Conservation (phyloP, 2,888 invertebrate species). For the Torymus auratus region DNA sequence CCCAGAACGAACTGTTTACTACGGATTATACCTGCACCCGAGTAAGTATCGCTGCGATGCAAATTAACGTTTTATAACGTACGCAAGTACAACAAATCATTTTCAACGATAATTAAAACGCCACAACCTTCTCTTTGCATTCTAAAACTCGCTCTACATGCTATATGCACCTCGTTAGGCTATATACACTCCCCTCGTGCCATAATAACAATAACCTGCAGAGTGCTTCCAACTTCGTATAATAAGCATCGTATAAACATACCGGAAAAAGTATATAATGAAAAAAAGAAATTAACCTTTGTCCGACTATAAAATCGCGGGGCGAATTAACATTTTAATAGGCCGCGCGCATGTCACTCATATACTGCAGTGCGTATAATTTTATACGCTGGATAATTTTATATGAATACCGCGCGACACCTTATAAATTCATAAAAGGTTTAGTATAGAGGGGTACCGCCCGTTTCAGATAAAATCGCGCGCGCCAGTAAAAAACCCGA, state of each 20-base stretch:
- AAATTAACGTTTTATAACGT: slow-evolving; percentile 3
- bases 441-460: not conserved
- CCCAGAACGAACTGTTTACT: too few species aligned
- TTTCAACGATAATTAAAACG: slow-evolving; percentile 1
- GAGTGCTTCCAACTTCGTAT: too few species aligned
- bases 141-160: not conserved
- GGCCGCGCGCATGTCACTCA: not conserved
- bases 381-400: slow-evolving; percentile 30
- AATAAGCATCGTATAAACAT: too few species aligned
- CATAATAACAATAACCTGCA: not conserved
- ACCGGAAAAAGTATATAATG: too few species aligned
- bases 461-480: slow-evolving; percentile 34
- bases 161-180: not conserved
- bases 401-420: slow-evolving; percentile 47
- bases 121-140: too few species aligned
- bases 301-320: too few species aligned
- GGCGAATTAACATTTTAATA: slow-evolving; percentile 14
- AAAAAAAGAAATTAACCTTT: too few species aligned
- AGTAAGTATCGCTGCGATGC: not conserved
- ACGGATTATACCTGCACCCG: too few species aligned
- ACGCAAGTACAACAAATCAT: slow-evolving; percentile 4
- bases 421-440: slow-evolving; percentile 43
- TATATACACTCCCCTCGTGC: not conserved
- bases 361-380: not conserved
- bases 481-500: not conserved